These are phyloP conservation scores for Haliclystus octoradiatus DNA, from an alignment of 30 jellyfish, hydroid and myxozoan species.

Conservation along the genomic window DNA sequence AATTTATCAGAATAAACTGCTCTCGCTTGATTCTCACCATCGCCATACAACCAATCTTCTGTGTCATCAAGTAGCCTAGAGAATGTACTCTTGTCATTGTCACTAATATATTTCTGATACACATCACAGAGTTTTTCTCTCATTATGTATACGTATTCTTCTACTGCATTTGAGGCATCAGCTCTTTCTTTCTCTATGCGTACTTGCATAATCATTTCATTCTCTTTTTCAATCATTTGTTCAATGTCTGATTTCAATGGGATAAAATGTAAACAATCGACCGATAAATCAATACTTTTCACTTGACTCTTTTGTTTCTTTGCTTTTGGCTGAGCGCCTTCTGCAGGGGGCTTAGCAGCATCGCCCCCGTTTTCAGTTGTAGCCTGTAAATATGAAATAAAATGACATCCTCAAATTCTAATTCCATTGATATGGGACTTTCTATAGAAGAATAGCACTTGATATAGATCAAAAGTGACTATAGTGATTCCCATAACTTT, in stretches of 20 bases:
- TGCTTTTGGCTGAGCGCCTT: constrained; percentile 27
- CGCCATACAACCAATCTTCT: constrained; percentile 94
- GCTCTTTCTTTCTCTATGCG: constrained; percentile 80
- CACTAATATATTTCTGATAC: constrained; percentile 35
- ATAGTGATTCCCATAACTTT: too few relatives aligned
- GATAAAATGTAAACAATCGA: constrained; percentile 26
- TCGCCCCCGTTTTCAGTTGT: too few relatives aligned
- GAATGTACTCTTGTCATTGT: constrained; percentile 46
- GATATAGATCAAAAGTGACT: too few relatives aligned
- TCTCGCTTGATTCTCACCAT: constrained; percentile 72
- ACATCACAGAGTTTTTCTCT: constrained; percentile 37
- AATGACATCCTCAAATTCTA: too few relatives aligned
- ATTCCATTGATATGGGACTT: too few relatives aligned
- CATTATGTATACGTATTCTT: constrained; percentile 75
- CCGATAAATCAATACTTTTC: constrained; percentile 52
- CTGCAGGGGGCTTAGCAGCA: constrained; percentile 15
- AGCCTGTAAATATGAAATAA: too few relatives aligned
- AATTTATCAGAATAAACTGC: constrained; percentile 57
- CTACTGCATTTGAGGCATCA: constrained; percentile 84
- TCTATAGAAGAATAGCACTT: too few relatives aligned
- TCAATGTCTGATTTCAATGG: constrained; percentile 26
- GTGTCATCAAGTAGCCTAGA: constrained; percentile 24
- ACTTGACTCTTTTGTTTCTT: constrained; percentile 60
- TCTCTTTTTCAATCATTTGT: constrained; percentile 52
- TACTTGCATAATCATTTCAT: constrained; percentile 60